These are phyloP conservation scores for Macrochelys suwanniensis DNA, from an alignment of 2,797 vertebrate genomes.

Conservation along the genomic window DNA sequence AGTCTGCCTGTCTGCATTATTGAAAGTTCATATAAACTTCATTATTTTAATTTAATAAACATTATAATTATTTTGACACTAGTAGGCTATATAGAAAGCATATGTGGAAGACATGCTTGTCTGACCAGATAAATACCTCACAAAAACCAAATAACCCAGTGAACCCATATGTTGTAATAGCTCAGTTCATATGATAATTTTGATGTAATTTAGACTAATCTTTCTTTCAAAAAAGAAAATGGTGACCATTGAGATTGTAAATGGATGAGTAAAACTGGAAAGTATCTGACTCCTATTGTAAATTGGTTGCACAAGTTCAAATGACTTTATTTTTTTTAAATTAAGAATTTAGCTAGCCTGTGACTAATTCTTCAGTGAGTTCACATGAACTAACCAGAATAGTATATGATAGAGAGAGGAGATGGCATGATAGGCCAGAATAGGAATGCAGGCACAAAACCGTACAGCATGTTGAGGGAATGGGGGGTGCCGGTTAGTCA, in stretches of 20 bases:
- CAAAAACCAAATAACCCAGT: constrained; percentile 22
- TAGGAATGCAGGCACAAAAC: background rate
- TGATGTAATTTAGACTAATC: background rate
- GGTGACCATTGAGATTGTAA: background rate
- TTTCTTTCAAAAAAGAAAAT: background rate
- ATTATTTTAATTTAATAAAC: constrained; percentile 80
- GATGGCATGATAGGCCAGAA: background rate
- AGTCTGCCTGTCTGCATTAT: constrained; percentile 79
- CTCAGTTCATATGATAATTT: background rate
- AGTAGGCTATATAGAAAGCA: constrained; percentile 67
- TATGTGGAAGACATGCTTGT: constrained; percentile 58
- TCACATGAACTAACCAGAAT: background rate
- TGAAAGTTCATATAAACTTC: constrained; percentile 80
- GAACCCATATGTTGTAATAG: background rate
- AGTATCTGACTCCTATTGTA: constrained; percentile 15
- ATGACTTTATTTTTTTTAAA: background rate
- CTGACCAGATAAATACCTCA: constrained; percentile 51
- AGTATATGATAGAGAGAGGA: constrained; percentile 4
- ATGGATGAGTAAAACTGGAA: background rate
- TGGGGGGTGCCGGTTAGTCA: no score
- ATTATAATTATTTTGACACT: constrained; percentile 75
- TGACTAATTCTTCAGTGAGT: constrained; percentile 13
- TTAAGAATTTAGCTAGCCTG: background rate
- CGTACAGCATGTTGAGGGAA: background rate
- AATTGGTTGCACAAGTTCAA: background rate